These are phyloP conservation scores for Ciona savignyi DNA, from an alignment of 23 tunicate species.

Conservation along the genomic window DNA sequence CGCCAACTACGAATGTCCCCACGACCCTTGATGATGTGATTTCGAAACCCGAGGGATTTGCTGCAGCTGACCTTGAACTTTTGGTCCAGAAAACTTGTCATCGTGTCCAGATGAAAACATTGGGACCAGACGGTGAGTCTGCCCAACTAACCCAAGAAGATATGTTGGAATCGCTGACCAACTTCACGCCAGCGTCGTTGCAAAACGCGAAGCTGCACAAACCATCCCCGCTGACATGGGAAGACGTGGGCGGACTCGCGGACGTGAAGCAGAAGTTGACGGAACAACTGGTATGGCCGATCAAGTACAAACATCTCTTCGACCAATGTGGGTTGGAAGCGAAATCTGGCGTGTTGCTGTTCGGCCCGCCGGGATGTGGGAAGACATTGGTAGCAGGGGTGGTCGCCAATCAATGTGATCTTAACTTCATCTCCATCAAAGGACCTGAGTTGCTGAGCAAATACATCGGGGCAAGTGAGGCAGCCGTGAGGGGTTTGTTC, in stretches of 20 bases:
- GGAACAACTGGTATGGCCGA: constrained; percentile 80
- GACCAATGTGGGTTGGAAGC: constrained; percentile 37
- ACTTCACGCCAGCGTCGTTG: constrained; percentile 56
- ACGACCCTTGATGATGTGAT: constrained; percentile 36
- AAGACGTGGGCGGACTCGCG: constrained; percentile 59
- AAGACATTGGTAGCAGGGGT: constrained; percentile 70
- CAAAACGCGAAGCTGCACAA: constrained; percentile 72
- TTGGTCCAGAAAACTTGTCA: constrained; percentile 25
- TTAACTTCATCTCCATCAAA: constrained; percentile 83
- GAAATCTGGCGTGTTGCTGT: constrained; percentile 60
- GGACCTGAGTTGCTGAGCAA: constrained; percentile 71
- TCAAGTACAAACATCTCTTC: constrained; percentile 55
- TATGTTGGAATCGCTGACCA: constrained; percentile 7
- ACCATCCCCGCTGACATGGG: constrained; percentile 44
- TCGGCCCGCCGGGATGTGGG: constrained; percentile 92
- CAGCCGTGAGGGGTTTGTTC: constrained; percentile 78
- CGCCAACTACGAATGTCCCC: too few relatives aligned
- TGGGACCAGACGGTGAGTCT: not conserved
- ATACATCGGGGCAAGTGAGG: constrained; percentile 93
- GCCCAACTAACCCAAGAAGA: not conserved
- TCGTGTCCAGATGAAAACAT: not conserved
- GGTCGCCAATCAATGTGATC: constrained; percentile 65
- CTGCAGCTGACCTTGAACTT: constrained; percentile 34
- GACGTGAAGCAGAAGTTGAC: constrained; percentile 39
- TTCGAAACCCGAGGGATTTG: constrained; percentile 52